A percentile compares a stretch with the other conserved stretches of the same genome.
Evolutionary conservation across 2,113 vertebrate species (phyloP).

Genomic region (Nicator chloris): DNA sequence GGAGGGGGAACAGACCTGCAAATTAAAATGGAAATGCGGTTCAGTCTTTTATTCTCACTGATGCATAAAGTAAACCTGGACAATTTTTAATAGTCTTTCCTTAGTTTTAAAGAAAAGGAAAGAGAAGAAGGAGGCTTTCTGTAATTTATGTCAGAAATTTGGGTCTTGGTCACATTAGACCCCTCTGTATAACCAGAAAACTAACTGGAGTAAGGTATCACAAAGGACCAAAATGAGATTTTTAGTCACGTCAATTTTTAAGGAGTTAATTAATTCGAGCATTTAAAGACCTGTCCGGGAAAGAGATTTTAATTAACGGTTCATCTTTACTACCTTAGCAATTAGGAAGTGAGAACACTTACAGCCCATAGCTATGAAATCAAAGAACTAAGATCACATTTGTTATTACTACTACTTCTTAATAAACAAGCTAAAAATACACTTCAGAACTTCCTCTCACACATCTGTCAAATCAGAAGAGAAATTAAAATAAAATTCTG

Average conservation of each 20-base stretch:
- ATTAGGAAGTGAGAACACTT: constrained; percentile 43
- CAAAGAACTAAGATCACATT: not conserved
- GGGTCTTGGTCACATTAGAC: not conserved
- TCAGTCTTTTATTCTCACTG: constrained; percentile 53
- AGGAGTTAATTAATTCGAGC: constrained; percentile 38
- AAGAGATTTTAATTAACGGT: constrained; percentile 43
- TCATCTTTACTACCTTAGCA: constrained; percentile 44
- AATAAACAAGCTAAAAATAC: not conserved
- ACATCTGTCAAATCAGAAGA: not conserved
- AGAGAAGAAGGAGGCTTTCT: constrained; percentile 46
- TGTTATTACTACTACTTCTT: constrained; percentile 1
- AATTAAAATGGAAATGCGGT: constrained; percentile 58
- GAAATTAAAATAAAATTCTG: not conserved
- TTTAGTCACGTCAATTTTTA: constrained; percentile 37
- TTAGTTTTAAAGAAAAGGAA: constrained; percentile 28
- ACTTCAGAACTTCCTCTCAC: not conserved
- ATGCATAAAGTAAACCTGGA: constrained; percentile 61
- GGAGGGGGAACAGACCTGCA: constrained; percentile 57
- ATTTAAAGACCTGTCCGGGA: not conserved
- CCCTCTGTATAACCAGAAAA: constrained; percentile 9
- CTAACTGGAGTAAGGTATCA: constrained; percentile 19
- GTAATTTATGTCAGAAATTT: constrained; percentile 36
- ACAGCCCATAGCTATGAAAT: not conserved
- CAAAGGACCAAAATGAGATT: constrained; percentile 30
- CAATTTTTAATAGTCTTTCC: constrained; percentile 49